Conservation (phyloP, 1,140 invertebrate genomes). For the Bombus impatiens region DNA sequence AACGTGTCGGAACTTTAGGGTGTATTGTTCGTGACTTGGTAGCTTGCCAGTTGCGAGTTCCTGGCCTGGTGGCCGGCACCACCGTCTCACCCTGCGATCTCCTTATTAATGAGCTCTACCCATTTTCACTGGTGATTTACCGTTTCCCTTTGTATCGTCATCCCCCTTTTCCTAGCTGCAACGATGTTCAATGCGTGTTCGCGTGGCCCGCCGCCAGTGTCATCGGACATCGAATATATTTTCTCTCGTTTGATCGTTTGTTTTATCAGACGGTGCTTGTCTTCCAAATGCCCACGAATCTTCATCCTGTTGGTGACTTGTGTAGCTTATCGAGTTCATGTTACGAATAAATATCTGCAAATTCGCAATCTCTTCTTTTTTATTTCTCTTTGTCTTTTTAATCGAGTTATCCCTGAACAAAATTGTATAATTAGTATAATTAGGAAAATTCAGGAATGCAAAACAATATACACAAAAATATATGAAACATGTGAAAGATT, state of each 20-base stretch:
- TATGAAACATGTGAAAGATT: too few relatives aligned
- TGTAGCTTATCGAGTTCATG: too few relatives aligned
- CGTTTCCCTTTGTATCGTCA: slow-evolving; percentile 49
- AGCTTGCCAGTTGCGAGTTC: slow-evolving; percentile 57
- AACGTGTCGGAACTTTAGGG: slow-evolving; percentile 63
- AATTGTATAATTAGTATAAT: too few relatives aligned
- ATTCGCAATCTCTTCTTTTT: background rate
- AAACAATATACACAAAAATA: too few relatives aligned
- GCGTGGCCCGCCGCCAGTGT: background rate
- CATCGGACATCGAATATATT: background rate
- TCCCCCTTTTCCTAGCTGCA: background rate
- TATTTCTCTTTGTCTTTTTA: too few relatives aligned
- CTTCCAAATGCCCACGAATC: too few relatives aligned
- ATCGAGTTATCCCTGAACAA: too few relatives aligned
- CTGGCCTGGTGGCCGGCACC: slow-evolving; percentile 23
- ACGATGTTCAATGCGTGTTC: background rate
- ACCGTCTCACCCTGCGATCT: slow-evolving; percentile 43
- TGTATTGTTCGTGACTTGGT: slow-evolving; percentile 71
- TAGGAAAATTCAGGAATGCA: too few relatives aligned
- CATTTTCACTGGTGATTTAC: slow-evolving; percentile 63
- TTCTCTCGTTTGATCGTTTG: background rate
- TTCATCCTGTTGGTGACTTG: too few relatives aligned
- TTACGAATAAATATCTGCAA: too few relatives aligned
- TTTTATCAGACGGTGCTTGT: background rate
- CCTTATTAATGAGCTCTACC: slow-evolving; percentile 63